phyloP scores from a whole-genome alignment of 2,113 vertebrate genomes.

The Notothenia coriiceps region DNA sequence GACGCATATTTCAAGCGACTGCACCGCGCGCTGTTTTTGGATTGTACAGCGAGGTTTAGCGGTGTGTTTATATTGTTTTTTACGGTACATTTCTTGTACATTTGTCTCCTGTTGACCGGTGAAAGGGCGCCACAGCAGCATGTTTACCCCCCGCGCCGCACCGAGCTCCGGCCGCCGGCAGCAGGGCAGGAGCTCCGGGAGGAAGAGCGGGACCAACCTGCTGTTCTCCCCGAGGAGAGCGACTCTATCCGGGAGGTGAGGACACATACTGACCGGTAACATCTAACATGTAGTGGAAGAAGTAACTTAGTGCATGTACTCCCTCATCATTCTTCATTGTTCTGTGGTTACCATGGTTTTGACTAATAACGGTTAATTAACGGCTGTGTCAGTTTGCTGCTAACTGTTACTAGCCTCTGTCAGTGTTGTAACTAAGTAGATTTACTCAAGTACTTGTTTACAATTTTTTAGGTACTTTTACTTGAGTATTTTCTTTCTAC shows the following conservation, averaged over 20 bases:
- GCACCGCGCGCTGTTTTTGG: constrained; percentile 60
- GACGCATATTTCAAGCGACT: constrained; percentile 70
- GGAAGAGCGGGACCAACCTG: constrained; percentile 74
- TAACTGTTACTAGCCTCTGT: too few relatives aligned
- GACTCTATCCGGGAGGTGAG: constrained; percentile 74
- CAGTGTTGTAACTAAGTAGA: too few relatives aligned
- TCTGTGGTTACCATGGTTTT: too few relatives aligned
- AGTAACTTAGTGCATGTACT: background rate
- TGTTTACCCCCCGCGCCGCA: constrained; percentile 80
- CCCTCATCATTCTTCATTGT: too few relatives aligned
- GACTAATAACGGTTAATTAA: too few relatives aligned
- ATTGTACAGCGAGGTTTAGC: background rate
- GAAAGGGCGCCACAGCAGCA: constrained; percentile 25
- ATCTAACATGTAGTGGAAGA: too few relatives aligned
- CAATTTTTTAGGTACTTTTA: too few relatives aligned
- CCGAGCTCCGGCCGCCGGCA: constrained; percentile 77
- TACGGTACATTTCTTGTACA: background rate
- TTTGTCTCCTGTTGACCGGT: background rate
- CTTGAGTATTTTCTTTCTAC: too few relatives aligned
- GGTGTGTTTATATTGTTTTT: background rate
- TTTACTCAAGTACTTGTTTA: too few relatives aligned
- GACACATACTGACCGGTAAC: rapidly evolving
- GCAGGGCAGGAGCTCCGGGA: constrained; percentile 61
- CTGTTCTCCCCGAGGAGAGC: constrained; percentile 82
- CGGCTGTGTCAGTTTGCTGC: too few relatives aligned